These are phyloP conservation scores for Dasysyrphus tricinctus DNA, from an alignment of 2,888 invertebrate genomes.

Conservation along the genomic window DNA sequence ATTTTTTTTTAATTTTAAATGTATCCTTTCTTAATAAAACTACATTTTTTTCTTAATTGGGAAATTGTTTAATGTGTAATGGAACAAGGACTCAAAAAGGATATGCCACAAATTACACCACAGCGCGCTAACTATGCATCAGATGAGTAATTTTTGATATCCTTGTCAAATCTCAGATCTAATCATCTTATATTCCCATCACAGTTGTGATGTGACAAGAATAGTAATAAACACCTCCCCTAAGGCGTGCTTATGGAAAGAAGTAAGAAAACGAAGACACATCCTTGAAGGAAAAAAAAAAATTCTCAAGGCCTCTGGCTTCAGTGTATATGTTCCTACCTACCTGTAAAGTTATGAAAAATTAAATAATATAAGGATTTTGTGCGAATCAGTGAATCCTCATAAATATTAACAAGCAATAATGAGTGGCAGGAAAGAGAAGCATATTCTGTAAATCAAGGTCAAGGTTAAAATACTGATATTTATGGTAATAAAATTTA, in stretches of 20 bases:
- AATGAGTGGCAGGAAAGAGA: not conserved
- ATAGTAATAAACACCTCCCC: constrained; percentile 21
- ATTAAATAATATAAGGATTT: constrained; percentile 5
- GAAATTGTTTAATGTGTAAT: not conserved
- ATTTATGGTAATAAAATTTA: not conserved
- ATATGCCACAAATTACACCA: constrained; percentile 1
- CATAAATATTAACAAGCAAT: constrained; percentile 9
- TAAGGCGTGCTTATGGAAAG: not conserved
- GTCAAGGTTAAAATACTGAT: not conserved
- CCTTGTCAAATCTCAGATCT: constrained; percentile 45
- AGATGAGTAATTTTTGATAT: constrained; percentile 14
- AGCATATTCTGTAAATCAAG: not conserved
- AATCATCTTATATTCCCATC: constrained; percentile 42
- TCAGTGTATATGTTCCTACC: not conserved
- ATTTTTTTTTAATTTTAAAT: too few species aligned
- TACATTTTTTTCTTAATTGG: not conserved
- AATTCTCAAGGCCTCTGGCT: not conserved
- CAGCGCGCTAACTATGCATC: not conserved
- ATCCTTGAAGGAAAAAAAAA: constrained; percentile 24
- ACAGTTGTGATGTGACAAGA: constrained; percentile 28
- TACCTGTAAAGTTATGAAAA: not conserved
- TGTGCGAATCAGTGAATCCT: constrained; percentile 5
- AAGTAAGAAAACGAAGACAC: constrained; percentile 3
- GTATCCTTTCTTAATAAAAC: not conserved
- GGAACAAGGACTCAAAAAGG: not conserved